phyloP scores from a whole-genome alignment of 2,113 vertebrate genomes.

The Castor canadensis region DNA sequence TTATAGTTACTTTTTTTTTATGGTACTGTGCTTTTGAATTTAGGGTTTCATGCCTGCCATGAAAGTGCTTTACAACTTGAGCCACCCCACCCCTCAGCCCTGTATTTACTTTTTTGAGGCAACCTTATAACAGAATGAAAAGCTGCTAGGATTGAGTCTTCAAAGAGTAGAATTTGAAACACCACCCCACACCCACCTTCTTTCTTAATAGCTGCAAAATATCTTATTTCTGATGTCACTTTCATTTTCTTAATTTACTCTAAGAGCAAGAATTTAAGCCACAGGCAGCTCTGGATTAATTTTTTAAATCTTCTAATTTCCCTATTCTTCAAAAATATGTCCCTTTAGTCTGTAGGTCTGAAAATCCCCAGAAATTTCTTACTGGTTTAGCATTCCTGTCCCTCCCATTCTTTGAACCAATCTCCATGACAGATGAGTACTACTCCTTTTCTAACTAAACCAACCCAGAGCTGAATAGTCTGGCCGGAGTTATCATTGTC shows the following conservation, averaged over 20 bases:
- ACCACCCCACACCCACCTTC: no score
- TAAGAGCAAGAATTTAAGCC: not conserved
- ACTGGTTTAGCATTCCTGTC: not conserved
- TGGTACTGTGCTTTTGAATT: no score
- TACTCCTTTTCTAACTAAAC: not conserved
- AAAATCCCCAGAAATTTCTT: not conserved
- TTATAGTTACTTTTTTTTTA: not conserved
- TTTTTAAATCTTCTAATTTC: not conserved
- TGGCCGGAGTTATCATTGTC: not conserved
- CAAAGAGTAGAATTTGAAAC: not conserved
- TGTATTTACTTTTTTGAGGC: not conserved
- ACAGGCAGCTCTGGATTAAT: not conserved
- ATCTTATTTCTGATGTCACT: not conserved
- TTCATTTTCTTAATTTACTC: not conserved
- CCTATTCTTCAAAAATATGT: not conserved
- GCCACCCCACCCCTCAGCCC: no score
- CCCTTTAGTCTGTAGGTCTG: not conserved
- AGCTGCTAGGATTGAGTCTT: not conserved
- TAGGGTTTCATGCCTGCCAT: no score
- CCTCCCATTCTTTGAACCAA: not conserved
- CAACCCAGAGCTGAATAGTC: not conserved
- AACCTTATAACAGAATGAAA: not conserved
- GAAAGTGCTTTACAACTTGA: no score
- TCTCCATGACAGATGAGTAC: rapidly evolving
- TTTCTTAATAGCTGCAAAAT: not conserved